These are phyloP conservation scores for Lindbergichthys nudifrons DNA, from an alignment of 2,797 vertebrate species.

Conservation along the genomic window DNA sequence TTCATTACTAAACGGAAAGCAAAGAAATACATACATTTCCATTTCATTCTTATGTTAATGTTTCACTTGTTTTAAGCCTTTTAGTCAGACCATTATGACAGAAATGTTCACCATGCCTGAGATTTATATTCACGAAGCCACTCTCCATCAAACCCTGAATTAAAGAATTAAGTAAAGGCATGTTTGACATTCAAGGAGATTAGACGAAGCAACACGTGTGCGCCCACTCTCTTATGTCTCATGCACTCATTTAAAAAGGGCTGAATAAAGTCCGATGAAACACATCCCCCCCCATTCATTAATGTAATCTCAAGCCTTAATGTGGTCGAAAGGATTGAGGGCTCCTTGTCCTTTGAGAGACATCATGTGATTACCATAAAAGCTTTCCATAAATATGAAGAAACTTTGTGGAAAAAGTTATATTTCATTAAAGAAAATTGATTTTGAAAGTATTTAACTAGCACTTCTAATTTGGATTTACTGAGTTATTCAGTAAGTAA, in stretches of 20 bases:
- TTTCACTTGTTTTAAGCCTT: background rate
- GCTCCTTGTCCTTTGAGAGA: constrained; percentile 21
- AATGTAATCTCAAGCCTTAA: constrained; percentile 53
- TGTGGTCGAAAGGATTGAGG: constrained; percentile 7
- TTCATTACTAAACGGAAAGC: background rate
- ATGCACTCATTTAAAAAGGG: constrained; percentile 40
- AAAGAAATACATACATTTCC: background rate
- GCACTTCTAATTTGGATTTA: background rate
- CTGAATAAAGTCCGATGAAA: constrained; percentile 65
- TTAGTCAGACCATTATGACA: constrained; percentile 4
- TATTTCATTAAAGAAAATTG: too few relatives aligned
- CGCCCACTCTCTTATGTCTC: constrained; percentile 40
- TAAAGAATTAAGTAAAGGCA: constrained; percentile 39
- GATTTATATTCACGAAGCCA: background rate
- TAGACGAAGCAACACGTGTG: constrained; percentile 33
- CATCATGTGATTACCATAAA: constrained; percentile 23
- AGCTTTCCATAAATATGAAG: constrained; percentile 2
- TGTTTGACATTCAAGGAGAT: constrained; percentile 62
- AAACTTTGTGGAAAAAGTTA: too few relatives aligned
- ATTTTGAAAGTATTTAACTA: constrained; percentile 3
- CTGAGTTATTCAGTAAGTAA: constrained; percentile 3
- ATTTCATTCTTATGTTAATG: background rate
- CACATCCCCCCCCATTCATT: constrained; percentile 53
- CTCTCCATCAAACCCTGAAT: constrained; percentile 24
- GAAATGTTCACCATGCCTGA: constrained; percentile 3